Conservation (phyloP, 2,797 vertebrate genomes). For the Hippopotamyrus pictus region DNA sequence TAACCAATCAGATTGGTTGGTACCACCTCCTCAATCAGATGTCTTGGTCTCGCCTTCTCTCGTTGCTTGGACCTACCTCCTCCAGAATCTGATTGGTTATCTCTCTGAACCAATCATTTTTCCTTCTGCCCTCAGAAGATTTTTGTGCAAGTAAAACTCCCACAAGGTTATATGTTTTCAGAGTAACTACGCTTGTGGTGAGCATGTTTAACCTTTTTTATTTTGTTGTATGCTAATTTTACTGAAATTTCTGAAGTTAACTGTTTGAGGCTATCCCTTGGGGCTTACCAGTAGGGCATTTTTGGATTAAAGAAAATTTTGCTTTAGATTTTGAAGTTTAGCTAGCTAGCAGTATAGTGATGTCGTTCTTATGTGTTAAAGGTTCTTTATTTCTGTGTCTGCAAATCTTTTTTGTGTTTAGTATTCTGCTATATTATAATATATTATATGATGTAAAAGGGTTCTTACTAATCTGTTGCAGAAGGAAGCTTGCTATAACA, state of each 20-base stretch:
- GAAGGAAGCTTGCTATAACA: neutral
- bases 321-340: neutral
- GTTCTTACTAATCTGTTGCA: neutral
- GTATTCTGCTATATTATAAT: neutral
- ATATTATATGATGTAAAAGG: neutral
- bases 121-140: neutral
- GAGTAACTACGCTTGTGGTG: neutral
- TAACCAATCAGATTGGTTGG: neutral
- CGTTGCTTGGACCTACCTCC: neutral
- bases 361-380: neutral
- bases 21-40: too few relatives aligned
- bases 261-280: neutral
- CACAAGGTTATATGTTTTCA: neutral
- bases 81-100: neutral
- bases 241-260: neutral
- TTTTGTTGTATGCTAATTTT: neutral
- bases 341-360: neutral
- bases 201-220: neutral
- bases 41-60: neutral
- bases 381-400: neutral
- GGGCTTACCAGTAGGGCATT: neutral
- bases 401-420: neutral
- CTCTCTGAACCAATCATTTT: neutral
- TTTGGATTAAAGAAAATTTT: neutral
- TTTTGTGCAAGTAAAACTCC: neutral